A percentile compares a stretch with the other conserved stretches of the same genome.
Conservation (phyloP, 2,797 vertebrate species). For the Poecilia velifera region DNA sequence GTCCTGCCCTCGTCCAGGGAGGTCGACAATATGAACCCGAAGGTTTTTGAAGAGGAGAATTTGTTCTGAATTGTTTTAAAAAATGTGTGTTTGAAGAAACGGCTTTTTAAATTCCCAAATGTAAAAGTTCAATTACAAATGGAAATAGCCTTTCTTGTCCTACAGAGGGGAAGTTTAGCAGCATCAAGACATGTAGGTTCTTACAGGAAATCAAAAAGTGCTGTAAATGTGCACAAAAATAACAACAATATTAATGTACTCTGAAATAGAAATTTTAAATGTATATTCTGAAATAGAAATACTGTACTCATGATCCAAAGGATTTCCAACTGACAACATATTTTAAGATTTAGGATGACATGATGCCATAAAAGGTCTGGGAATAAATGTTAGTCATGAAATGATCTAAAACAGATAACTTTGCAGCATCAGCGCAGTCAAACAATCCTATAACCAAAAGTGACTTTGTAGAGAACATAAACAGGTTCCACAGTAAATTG, state of each 20-base stretch:
- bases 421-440: not conserved
- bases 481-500: not conserved
- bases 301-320: too few species aligned
- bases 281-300: too few species aligned
- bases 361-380: not conserved
- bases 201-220: too few species aligned
- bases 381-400: not conserved
- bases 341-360: not conserved
- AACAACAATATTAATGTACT: too few species aligned
- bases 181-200: too few species aligned
- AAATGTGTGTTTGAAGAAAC: not conserved
- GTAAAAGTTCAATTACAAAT: not conserved
- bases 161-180: too few species aligned
- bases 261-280: too few species aligned
- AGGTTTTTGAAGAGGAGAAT: not conserved
- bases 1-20: constrained; percentile 41
- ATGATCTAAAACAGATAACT: not conserved
- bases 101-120: not conserved
- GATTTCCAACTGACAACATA: not conserved
- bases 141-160: too few species aligned
- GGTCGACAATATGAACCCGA: not conserved
- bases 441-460: not conserved
- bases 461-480: not conserved
- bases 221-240: too few species aligned
- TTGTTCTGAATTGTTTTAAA: not conserved